These are phyloP conservation scores for Bombus haemorrhoidalis DNA, from an alignment of 1,140 invertebrate species.

Conservation along the genomic window DNA sequence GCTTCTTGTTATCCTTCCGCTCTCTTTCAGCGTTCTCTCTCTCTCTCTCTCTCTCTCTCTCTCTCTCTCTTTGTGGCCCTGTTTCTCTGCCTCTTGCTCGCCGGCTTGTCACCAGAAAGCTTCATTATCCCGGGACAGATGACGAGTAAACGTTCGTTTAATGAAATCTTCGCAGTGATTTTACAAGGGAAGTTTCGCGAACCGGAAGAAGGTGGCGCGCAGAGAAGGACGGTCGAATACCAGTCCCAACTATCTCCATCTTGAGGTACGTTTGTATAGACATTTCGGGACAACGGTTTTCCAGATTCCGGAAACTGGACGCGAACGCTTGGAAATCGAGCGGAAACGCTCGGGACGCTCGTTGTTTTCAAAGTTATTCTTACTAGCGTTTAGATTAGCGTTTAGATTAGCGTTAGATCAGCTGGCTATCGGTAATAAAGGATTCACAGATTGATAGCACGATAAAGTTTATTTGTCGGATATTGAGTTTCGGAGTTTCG, in stretches of 20 bases:
- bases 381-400: too few species aligned
- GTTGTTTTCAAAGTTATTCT: not conserved
- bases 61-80: conserved; percentile 14
- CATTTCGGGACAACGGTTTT: conserved; percentile 50
- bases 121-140: conserved; percentile 70
- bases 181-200: conserved; percentile 72
- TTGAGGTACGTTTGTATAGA: conserved; percentile 42
- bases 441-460: too few species aligned
- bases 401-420: too few species aligned
- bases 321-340: conserved; percentile 48
- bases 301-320: conserved; percentile 50
- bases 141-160: conserved; percentile 69
- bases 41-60: not conserved
- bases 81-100: conserved; percentile 11
- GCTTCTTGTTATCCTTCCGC: conserved; percentile 52
- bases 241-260: conserved; percentile 3
- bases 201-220: conserved; percentile 28
- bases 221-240: conserved; percentile 10
- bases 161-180: conserved; percentile 74
- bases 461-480: too few species aligned
- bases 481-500: too few species aligned
- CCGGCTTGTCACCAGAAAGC: conserved; percentile 60
- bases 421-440: too few species aligned
- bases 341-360: conserved; percentile 31
- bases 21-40: too few species aligned